Conservation (phyloP, 1,140 invertebrate species). For the Drosophila aff. region DNA sequence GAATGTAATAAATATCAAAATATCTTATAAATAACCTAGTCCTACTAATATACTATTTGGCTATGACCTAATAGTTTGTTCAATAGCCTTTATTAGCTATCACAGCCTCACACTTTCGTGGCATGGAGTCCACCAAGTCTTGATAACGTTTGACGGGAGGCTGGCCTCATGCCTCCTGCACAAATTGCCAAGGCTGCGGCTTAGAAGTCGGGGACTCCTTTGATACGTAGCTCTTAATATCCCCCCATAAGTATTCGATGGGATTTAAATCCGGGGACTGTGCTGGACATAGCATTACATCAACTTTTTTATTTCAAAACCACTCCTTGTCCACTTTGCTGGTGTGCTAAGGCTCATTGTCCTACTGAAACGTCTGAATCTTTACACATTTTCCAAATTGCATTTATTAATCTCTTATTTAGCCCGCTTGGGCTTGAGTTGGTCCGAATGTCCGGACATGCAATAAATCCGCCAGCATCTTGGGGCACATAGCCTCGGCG, state of each 20-base stretch:
- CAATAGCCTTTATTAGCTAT: background rate
- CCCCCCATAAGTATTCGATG: no score
- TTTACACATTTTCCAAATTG: background rate
- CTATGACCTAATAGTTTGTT: conserved; percentile 2
- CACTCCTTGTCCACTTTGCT: no score
- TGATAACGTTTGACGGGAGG: background rate
- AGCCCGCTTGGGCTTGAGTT: background rate
- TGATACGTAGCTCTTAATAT: no score
- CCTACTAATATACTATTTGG: no score
- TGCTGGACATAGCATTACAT: no score
- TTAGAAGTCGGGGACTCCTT: no score
- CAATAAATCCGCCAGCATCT: conserved; percentile 94
- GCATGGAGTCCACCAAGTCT: conserved; percentile 9
- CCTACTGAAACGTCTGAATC: background rate
- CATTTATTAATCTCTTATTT: background rate
- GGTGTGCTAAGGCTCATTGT: no score
- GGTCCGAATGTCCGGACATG: conserved; percentile 85
- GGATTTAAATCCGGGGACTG: no score
- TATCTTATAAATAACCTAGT: background rate
- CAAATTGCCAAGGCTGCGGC: background rate
- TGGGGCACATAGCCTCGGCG: conserved; percentile 91
- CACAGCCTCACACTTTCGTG: no score
- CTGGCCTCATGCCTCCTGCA: background rate
- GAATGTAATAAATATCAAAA: background rate
- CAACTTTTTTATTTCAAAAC: no score